Base-by-base conservation (phyloP, 2,797 vertebrate species). In the Botia almorhae region DNA sequence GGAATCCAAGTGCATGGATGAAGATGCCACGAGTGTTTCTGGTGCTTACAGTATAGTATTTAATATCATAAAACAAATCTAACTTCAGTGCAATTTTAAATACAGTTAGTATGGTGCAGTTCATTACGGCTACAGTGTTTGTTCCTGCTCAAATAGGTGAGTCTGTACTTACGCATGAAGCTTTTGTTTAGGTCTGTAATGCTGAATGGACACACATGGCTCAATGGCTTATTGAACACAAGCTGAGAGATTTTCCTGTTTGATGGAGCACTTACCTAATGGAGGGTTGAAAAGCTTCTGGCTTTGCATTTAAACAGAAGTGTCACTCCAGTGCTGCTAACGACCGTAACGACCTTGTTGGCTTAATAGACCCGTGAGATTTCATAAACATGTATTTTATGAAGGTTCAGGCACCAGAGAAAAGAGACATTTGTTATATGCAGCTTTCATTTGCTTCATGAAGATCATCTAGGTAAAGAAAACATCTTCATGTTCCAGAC, bases 201-300 rank as follows among this genome's bases (percentile, higher is more conserved):
- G 29, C 29, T 4, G 21, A 39, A 64, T 21, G 50, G 69, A 39
- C 75, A 74, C 19, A 19, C 67, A 26, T 36, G 61, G 50, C 56
- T 63, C 69, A 70, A 39, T 70, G 46, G 23, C 56, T 78, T 51
- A 33, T 56, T 72, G 69, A 36, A 78, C 50, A 78, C 75, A 74
- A 55, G 55, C 46, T 29, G n/a, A 79, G 48, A 68, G 29, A 72
- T 73, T 73, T 76, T 39, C 48, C 60, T 69, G 19, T 29, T 29
- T 21, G 21, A 26, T 4, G 3, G 60, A 67, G 21, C 56, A 74
- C 64, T 64, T 81, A 69, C 19, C 48, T 69, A 84, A 69, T 70
- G 60, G 50, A 70, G 21, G 23, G 36, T 36, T 67, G 60, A 63
- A 72, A 65, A 68, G 72, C 63, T 51, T 61, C 64, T 78, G 63